Base-by-base conservation (phyloP, 2,797 vertebrate genomes). In the Poeciliopsis presidionis region DNA sequence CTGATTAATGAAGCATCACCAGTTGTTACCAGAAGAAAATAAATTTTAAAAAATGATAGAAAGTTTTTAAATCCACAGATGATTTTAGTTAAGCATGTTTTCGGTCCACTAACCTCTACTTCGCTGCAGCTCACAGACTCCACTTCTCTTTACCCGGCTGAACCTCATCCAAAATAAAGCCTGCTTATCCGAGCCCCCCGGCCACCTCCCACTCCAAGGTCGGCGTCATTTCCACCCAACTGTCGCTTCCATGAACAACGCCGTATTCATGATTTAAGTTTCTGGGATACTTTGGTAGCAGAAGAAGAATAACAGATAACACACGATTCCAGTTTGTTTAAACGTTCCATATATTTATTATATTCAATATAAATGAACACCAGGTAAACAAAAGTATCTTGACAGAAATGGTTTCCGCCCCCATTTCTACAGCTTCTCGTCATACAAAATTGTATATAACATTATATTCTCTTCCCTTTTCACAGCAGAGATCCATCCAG, bases 131-230 rank as follows among this genome's bases (percentile, higher is more conserved):
- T 79, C 76, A 75, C 36, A 76, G 79, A 87, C 80, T 88, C 51
- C 75, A 83, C 70, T 72, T 77, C 85, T 84, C 81, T 80, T 41
- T 80, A 78, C 87, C 79, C 43, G 63, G 72, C 80, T 77, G 89
- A 83, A 87, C 90, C 89, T 83, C 89, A 81, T 83, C 85, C 87
- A 93, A 93, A 95, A 92, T 88, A 88, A 94, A 94, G 92, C 91
- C 82, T 7, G 71, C 74, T 89, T 75, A 94, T 90, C 88, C 91
- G 2, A 51, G 11, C 87, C 86, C 78, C 25, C 39, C 0, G 14
- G 65, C 49, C 80, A 76, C 59, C 71, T 75, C 57, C 69, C 51
- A 47, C 59, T 2, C 12, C 75, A 73, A 63, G 81, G 39, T 25
- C 36, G 30, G 30, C 71, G 2, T 25, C 5, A 22, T 67, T 51